These are phyloP conservation scores for Sericinus montela DNA, from an alignment of 2,888 invertebrate genomes.

Conservation along the genomic window DNA sequence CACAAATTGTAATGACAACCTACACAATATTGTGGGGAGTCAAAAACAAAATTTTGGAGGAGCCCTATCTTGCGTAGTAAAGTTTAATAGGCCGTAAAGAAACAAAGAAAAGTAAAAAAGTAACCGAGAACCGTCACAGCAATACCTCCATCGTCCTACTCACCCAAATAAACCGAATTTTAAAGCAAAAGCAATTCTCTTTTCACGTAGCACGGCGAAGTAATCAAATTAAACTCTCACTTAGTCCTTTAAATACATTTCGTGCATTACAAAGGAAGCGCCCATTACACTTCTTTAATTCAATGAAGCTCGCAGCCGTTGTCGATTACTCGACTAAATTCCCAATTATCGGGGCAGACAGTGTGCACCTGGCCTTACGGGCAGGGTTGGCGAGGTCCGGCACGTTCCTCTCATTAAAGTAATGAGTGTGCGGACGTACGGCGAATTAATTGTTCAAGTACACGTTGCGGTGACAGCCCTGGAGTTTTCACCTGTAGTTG, in stretches of 20 bases:
- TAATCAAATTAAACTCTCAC: conserved; percentile 15
- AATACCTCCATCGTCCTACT: too few species aligned
- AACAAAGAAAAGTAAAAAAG: too few species aligned
- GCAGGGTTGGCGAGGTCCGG: conserved; percentile 34
- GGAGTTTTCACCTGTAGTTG: background rate
- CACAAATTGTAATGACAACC: too few species aligned
- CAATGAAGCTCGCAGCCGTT: conserved; percentile 14
- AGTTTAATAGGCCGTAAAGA: too few species aligned
- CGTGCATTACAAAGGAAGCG: conserved; percentile 12
- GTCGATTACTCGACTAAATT: conserved; percentile 17
- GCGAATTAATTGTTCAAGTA: conserved; percentile 53
- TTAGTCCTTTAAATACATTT: conserved; percentile 13
- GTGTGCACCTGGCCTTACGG: conserved; percentile 11
- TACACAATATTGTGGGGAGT: too few species aligned
- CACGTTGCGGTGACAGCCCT: conserved; percentile 23
- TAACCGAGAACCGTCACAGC: too few species aligned
- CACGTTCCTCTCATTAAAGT: conserved; percentile 58
- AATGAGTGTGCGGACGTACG: conserved; percentile 51
- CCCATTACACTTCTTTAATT: conserved; percentile 20
- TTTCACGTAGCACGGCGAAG: background rate
- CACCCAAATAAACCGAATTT: too few species aligned
- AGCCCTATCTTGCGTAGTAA: too few species aligned
- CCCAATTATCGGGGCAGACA: conserved; percentile 13
- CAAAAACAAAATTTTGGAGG: too few species aligned
- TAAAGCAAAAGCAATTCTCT: background rate